These are phyloP conservation scores for Troglohyphantes excavatus DNA, from an alignment of 2,888 invertebrate genomes.

Conservation along the genomic window DNA sequence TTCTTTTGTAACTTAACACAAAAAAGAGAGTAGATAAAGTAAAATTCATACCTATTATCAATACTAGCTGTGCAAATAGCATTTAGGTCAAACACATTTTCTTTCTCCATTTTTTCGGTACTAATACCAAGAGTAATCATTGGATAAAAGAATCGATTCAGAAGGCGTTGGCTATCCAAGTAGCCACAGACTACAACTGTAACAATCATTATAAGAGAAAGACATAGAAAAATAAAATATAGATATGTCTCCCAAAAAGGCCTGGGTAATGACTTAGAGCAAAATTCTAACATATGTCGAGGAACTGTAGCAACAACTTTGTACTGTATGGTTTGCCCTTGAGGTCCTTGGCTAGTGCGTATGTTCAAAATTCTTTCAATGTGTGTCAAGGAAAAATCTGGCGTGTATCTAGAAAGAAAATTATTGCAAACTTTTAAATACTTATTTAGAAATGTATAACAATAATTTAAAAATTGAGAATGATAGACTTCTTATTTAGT, in stretches of 20 bases:
- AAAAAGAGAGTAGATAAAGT: not conserved
- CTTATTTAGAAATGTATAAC: no score
- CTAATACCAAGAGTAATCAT: slow-evolving; percentile 65
- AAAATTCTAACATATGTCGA: slow-evolving; percentile 87
- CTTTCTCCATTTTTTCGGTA: slow-evolving; percentile 74
- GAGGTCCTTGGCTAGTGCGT: slow-evolving; percentile 80
- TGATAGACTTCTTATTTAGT: no score
- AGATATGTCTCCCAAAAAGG: slow-evolving; percentile 90
- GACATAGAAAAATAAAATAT: slow-evolving; percentile 86
- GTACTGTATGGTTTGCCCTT: slow-evolving; percentile 85
- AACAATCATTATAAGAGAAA: slow-evolving; percentile 86
- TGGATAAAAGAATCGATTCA: slow-evolving; percentile 68
- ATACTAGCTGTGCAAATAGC: slow-evolving; percentile 52
- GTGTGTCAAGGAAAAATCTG: slow-evolving; percentile 91
- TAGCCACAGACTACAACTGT: slow-evolving; percentile 87
- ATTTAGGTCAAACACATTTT: slow-evolving; percentile 77
- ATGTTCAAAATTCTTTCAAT: slow-evolving; percentile 86
- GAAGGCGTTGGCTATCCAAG: slow-evolving; percentile 84
- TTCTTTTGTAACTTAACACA: not conserved
- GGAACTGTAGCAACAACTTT: slow-evolving; percentile 88
- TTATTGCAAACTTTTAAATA: no score
- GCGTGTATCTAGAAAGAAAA: slow-evolving; percentile 86
- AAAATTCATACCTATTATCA: slow-evolving; percentile 51
- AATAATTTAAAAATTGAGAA: no score
- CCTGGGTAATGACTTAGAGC: slow-evolving; percentile 87